Evolutionary conservation across 2,888 invertebrate species (phyloP).

Genomic region (Dendrolimus pini): DNA sequence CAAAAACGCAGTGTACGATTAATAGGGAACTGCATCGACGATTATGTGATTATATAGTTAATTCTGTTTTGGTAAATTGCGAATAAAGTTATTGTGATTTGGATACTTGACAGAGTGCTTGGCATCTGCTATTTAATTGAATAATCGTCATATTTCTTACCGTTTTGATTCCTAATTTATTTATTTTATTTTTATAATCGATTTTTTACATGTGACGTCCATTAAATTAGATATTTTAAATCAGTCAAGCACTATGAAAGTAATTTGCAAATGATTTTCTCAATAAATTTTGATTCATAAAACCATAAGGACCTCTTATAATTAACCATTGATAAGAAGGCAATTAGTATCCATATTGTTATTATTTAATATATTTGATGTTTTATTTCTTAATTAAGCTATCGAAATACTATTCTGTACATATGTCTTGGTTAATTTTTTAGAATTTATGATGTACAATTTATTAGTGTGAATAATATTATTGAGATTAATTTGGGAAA

Average conservation of each 20-base stretch:
- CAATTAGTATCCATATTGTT: slow-evolving; percentile 75
- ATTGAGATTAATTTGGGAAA: slow-evolving; percentile 64
- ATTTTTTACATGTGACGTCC: slow-evolving; percentile 22
- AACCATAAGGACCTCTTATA: slow-evolving; percentile 78
- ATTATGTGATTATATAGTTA: slow-evolving; percentile 66
- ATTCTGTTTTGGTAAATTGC: slow-evolving; percentile 20
- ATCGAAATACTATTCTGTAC: slow-evolving; percentile 71
- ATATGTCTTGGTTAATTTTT: slow-evolving; percentile 65
- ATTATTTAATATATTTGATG: slow-evolving; percentile 77
- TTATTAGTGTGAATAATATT: slow-evolving; percentile 75
- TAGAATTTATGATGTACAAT: slow-evolving; percentile 73
- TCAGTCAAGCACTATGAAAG: slow-evolving; percentile 41
- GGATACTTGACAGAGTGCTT: slow-evolving; percentile 1
- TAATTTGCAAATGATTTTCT: slow-evolving; percentile 22
- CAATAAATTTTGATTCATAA: slow-evolving; percentile 61
- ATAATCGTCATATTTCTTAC: slow-evolving; percentile 1
- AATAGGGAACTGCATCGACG: slow-evolving; percentile 63
- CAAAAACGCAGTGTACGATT: slow-evolving; percentile 73
- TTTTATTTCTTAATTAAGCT: slow-evolving; percentile 74
- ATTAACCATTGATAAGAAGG: slow-evolving; percentile 77
- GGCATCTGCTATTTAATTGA: background rate
- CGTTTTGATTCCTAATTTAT: slow-evolving; percentile 2
- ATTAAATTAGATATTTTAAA: slow-evolving; percentile 16
- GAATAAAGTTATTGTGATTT: slow-evolving; percentile 12
- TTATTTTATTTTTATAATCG: slow-evolving; percentile 12